These are phyloP conservation scores for Clarias fuscus DNA, from an alignment of 2,797 vertebrate species.

Conservation along the genomic window DNA sequence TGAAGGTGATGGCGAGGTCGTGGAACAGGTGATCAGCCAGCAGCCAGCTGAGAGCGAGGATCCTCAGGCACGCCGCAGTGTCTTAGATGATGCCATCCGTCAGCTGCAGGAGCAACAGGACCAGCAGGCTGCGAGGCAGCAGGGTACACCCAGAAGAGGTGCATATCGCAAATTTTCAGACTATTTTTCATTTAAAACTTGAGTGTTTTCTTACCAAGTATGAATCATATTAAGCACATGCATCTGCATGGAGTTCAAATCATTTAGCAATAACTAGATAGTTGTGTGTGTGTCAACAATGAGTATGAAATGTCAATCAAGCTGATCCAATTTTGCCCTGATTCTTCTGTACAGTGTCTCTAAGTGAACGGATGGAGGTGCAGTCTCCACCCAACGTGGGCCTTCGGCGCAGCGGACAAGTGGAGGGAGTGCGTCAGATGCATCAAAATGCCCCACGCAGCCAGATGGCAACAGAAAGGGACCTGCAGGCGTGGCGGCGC, in stretches of 20 bases:
- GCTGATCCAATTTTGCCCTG: neutral
- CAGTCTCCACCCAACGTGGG: constrained; percentile 93
- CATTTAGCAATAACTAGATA: neutral
- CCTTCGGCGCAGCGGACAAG: constrained; percentile 91
- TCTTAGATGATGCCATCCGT: constrained; percentile 88
- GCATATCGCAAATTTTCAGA: neutral
- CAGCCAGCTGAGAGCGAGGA: constrained; percentile 86
- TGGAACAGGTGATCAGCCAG: constrained; percentile 97
- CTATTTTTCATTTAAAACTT: neutral
- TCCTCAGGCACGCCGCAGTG: constrained; percentile 71
- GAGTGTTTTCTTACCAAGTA: neutral
- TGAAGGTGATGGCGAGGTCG: constrained; percentile 93
- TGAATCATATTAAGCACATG: neutral
- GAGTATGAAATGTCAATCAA: neutral
- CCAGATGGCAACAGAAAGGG: constrained; percentile 93
- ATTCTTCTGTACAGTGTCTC: constrained; percentile 73
- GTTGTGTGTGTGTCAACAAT: neutral
- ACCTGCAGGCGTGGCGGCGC: constrained; percentile 91
- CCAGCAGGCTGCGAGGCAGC: constrained; percentile 62
- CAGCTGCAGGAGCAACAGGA: constrained; percentile 86
- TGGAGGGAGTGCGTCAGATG: constrained; percentile 96
- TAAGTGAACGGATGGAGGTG: constrained; percentile 85
- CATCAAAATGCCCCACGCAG: constrained; percentile 94
- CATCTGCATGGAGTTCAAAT: neutral
- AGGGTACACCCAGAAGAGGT: constrained; percentile 89